Percentiles rank a stretch among this genome's conserved stretches.
Evolutionary conservation across 2,888 invertebrate species (phyloP).

Genomic region (Metacarcinus magister): DNA sequence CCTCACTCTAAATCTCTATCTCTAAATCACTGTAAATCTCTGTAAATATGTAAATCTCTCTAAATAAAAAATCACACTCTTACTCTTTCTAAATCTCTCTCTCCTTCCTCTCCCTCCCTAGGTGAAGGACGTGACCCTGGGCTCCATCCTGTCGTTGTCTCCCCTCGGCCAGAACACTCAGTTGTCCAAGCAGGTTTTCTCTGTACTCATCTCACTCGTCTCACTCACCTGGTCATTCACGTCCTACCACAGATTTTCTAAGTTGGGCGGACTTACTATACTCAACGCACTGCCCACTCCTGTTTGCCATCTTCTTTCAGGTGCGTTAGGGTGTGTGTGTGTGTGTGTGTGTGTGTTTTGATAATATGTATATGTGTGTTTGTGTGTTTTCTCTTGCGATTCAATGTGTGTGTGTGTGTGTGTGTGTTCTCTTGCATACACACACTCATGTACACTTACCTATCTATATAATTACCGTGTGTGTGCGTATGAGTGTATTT

Average conservation of each 20-base stretch:
- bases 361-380: background rate
- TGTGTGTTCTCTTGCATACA: background rate
- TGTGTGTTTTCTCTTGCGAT: background rate
- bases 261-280: constrained; percentile 82
- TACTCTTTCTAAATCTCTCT: too few species aligned
- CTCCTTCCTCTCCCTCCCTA: background rate
- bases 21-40: too few species aligned
- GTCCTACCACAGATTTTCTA: constrained; percentile 82
- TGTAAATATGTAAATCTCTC: too few species aligned
- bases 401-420: background rate
- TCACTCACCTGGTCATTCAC: constrained; percentile 82
- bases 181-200: constrained; percentile 82
- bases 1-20: too few species aligned
- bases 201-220: constrained; percentile 82
- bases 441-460: too few species aligned
- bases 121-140: constrained; percentile 81
- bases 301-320: constrained; percentile 82
- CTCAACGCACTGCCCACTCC: constrained; percentile 81
- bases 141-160: constrained; percentile 81
- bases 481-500: too few species aligned
- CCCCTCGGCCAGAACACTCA: constrained; percentile 76
- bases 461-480: too few species aligned
- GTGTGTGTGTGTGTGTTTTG: constrained; percentile 40
- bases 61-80: too few species aligned
- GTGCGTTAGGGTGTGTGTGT: constrained; percentile 32